phyloP scores from a whole-genome alignment of 1,140 invertebrate genomes.

The Solen grandis region DNA sequence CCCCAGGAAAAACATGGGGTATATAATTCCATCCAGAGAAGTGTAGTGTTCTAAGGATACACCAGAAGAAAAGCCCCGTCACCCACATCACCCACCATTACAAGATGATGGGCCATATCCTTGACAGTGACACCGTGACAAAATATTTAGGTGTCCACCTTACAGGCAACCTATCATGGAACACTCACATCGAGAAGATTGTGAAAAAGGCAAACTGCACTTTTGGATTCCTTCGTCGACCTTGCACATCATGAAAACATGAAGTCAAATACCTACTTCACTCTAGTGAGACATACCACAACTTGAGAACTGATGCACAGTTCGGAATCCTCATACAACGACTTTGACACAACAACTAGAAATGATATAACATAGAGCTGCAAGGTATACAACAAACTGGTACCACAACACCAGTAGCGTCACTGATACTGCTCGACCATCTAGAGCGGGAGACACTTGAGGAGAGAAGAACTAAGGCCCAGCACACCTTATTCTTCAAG shows the following conservation, averaged over 20 bases:
- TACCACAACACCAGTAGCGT: slow-evolving; percentile 23
- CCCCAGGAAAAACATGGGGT: slow-evolving; percentile 33
- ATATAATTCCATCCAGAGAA: too few relatives aligned
- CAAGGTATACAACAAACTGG: neutral
- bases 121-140: too few relatives aligned
- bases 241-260: neutral
- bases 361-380: neutral
- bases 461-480: neutral
- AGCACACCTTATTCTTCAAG: neutral
- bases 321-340: slow-evolving; percentile 9
- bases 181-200: neutral
- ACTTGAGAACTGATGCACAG: slow-evolving; percentile 14
- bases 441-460: slow-evolving; percentile 3
- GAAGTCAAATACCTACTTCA: neutral
- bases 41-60: slow-evolving; percentile 24
- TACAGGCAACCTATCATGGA: neutral
- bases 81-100: too few relatives aligned
- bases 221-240: slow-evolving; percentile 30
- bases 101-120: too few relatives aligned
- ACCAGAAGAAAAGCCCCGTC: slow-evolving; percentile 27
- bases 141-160: neutral
- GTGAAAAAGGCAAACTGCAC: neutral
- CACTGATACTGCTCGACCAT: neutral
- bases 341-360: neutral
- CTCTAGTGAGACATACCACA: neutral